Conservation (phyloP, 2,797 vertebrate genomes). For the Gouania willdenowi region DNA sequence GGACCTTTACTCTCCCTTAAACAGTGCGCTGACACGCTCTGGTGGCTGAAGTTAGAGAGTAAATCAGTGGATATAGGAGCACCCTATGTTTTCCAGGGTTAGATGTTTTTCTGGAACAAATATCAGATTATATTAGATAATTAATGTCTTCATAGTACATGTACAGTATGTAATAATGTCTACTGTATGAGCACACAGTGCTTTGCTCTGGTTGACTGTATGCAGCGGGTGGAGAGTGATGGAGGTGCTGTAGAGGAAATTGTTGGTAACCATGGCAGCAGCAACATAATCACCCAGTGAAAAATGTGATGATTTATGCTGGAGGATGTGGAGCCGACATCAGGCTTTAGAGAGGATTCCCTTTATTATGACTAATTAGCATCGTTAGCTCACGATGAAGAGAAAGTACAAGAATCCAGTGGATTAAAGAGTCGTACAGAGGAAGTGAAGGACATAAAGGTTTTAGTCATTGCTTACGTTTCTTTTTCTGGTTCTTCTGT, state of each 20-base stretch:
- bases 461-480: too few species aligned
- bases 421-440: too few species aligned
- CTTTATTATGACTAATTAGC: slow-evolving; percentile 40
- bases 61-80: not conserved
- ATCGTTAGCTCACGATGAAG: slow-evolving; percentile 17
- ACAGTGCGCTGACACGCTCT: too few species aligned
- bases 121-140: slow-evolving; percentile 3
- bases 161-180: slow-evolving; percentile 13
- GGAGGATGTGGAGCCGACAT: slow-evolving; percentile 19
- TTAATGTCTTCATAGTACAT: not conserved
- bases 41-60: too few species aligned
- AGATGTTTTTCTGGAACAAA: slow-evolving; percentile 1
- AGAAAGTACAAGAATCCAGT: slow-evolving; percentile 26
- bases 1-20: too few species aligned
- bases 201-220: slow-evolving; percentile 20
- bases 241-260: slow-evolving; percentile 16
- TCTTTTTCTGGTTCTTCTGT: too few species aligned
- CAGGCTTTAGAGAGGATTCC: slow-evolving; percentile 34
- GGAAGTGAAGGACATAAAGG: too few species aligned
- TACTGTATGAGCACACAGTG: slow-evolving; percentile 8
- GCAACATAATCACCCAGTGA: slow-evolving; percentile 12
- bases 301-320: slow-evolving; percentile 31
- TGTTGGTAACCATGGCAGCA: slow-evolving; percentile 64
- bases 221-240: slow-evolving; percentile 14
- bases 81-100: not conserved